Conservation (phyloP, 2,797 vertebrate species). For the Hypotaenidia okinawae region DNA sequence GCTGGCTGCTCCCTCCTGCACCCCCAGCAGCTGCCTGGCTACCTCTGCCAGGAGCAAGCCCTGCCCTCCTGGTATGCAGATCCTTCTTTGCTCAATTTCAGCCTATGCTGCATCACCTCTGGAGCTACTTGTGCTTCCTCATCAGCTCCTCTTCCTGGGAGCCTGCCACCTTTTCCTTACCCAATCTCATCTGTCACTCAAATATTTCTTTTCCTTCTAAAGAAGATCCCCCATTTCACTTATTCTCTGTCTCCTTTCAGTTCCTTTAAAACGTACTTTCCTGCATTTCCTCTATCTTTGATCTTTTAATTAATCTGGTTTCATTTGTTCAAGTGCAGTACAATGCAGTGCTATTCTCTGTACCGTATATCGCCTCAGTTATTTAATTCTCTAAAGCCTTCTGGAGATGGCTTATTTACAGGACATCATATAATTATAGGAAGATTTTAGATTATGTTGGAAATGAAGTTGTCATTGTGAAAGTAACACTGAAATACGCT, state of each 20-base stretch:
- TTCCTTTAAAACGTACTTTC: not conserved
- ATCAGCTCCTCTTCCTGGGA: rapidly evolving
- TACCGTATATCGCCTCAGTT: not conserved
- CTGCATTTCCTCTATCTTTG: not conserved
- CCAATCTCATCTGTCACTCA: not conserved
- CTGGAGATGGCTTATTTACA: conserved; percentile 30
- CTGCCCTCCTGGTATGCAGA: not conserved
- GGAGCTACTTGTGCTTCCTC: not conserved
- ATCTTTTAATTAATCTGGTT: conserved; percentile 45
- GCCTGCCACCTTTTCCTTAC: not conserved
- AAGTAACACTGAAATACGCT: not conserved
- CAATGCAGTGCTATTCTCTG: not conserved
- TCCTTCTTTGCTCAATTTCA: not conserved
- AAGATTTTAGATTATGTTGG: not conserved
- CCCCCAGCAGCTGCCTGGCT: not conserved
- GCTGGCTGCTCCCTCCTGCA: not conserved
- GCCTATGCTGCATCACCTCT: rapidly evolving
- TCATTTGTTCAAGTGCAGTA: not conserved
- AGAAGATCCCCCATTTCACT: not conserved
- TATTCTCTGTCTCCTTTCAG: not conserved
- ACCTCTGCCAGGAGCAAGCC: not conserved
- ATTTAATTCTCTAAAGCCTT: conserved; percentile 19
- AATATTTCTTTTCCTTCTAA: not conserved
- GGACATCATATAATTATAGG: not conserved
- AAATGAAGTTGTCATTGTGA: conserved; percentile 14